Percentiles rank a stretch among this genome's conserved stretches.
phyloP scores from a whole-genome alignment of 2,113 vertebrate species.

The Centrocercus urophasianus region DNA sequence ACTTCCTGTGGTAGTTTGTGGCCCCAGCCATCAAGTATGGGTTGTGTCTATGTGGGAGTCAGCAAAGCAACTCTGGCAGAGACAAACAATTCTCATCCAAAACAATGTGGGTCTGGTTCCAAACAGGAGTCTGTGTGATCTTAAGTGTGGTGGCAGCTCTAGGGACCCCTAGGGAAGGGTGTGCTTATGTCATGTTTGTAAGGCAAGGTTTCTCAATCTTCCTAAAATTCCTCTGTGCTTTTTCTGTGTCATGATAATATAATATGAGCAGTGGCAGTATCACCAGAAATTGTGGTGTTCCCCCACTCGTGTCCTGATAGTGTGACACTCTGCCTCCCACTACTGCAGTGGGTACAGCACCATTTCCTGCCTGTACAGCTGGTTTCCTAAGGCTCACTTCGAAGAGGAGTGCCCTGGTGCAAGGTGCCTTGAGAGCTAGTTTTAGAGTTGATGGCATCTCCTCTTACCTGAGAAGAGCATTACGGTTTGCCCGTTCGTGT shows the following conservation, averaged over 20 bases:
- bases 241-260: no score
- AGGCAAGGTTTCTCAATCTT: not conserved
- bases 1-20: no score
- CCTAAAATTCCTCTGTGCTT: no score
- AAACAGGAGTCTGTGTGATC: not conserved
- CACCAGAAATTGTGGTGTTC: accelerated
- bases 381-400: accelerated
- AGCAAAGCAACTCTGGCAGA: not conserved
- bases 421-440: not conserved
- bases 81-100: not conserved
- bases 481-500: not conserved
- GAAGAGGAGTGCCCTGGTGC: not conserved
- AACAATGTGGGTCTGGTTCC: not conserved
- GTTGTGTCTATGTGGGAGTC: not conserved
- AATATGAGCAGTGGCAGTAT: accelerated
- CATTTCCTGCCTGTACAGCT: not conserved
- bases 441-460: not conserved
- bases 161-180: not conserved
- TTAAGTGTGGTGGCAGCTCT: not conserved
- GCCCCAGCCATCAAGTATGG: not conserved
- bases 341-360: accelerated
- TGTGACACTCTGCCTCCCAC: not conserved
- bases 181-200: no score
- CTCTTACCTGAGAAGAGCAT: not conserved
- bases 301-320: not conserved